A percentile compares a stretch with the other conserved stretches of the same genome.
Conservation (phyloP, 2,888 invertebrate genomes). For the Thera obeliscata region DNA sequence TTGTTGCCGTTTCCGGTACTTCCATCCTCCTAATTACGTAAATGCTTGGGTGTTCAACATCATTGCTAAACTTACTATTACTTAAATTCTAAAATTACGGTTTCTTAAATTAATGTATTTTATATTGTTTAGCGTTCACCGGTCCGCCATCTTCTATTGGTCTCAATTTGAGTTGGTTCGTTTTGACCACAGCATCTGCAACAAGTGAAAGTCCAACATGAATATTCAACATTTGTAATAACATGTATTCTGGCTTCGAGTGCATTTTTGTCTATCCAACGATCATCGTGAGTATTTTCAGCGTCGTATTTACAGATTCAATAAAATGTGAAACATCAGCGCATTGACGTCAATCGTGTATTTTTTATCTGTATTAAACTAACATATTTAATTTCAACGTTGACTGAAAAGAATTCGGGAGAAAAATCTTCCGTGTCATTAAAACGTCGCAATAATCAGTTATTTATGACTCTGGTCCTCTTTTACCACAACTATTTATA, state of each 20-base stretch:
- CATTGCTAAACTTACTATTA: conserved; percentile 65
- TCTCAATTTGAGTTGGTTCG: conserved; percentile 63
- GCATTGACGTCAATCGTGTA: conserved; percentile 55
- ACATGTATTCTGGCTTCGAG: conserved; percentile 22
- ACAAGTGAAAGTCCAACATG: conserved; percentile 47
- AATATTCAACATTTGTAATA: conserved; percentile 12
- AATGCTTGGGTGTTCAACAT: conserved; percentile 73
- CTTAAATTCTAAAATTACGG: conserved; percentile 79
- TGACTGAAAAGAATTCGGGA: conserved; percentile 46
- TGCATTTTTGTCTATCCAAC: conserved; percentile 38
- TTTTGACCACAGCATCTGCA: conserved; percentile 65
- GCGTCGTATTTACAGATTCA: conserved; percentile 45
- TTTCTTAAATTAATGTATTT: conserved; percentile 71
- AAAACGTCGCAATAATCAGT: conserved; percentile 60
- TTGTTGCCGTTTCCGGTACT: conserved; percentile 34
- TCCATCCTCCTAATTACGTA: conserved; percentile 58
- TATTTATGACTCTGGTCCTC: conserved; percentile 60
- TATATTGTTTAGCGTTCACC: conserved; percentile 52
- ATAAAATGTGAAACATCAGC: conserved; percentile 46
- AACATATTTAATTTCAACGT: conserved; percentile 46
- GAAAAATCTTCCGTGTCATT: conserved; percentile 51
- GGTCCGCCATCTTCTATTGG: conserved; percentile 64
- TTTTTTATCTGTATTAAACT: conserved; percentile 36
- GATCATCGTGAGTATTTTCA: conserved; percentile 45
- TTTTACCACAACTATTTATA: conserved; percentile 50